These are phyloP conservation scores for Lamellibrachia satsuma DNA, from an alignment of 2,888 invertebrate species.

Conservation along the genomic window DNA sequence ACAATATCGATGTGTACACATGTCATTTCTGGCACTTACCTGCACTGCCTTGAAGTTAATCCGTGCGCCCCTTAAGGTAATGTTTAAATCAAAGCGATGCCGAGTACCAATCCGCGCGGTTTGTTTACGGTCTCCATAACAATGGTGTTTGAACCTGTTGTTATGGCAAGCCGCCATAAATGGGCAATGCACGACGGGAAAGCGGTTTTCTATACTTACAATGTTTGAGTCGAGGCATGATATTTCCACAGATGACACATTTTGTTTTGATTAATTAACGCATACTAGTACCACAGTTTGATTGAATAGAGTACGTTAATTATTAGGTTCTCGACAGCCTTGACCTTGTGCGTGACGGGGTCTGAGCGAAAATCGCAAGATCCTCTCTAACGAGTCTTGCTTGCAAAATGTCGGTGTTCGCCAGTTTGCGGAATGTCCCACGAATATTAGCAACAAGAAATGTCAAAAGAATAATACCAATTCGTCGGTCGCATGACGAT, in stretches of 20 bases:
- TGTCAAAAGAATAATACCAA: background rate
- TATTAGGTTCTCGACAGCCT: background rate
- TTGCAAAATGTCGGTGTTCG: slow-evolving; percentile 1
- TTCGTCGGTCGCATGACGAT: background rate
- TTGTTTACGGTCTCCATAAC: background rate
- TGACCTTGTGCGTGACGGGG: background rate
- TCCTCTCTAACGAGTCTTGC: background rate
- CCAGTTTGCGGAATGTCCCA: slow-evolving; percentile 4
- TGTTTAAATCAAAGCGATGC: background rate
- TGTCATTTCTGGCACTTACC: background rate
- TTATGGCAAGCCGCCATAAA: background rate
- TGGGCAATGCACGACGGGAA: background rate
- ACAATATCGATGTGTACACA: background rate
- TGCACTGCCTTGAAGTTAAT: slow-evolving; percentile 4
- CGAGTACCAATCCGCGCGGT: background rate
- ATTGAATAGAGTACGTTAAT: background rate
- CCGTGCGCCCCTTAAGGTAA: slow-evolving; percentile 12
- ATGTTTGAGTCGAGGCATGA: background rate
- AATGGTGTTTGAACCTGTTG: background rate
- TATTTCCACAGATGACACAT: background rate
- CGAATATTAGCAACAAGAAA: background rate
- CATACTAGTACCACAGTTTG: background rate
- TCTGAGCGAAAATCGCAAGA: background rate
- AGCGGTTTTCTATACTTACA: background rate
- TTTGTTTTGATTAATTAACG: background rate